Base-by-base conservation (phyloP, 1,140 invertebrate genomes). In the Dreissena polymorpha region DNA sequence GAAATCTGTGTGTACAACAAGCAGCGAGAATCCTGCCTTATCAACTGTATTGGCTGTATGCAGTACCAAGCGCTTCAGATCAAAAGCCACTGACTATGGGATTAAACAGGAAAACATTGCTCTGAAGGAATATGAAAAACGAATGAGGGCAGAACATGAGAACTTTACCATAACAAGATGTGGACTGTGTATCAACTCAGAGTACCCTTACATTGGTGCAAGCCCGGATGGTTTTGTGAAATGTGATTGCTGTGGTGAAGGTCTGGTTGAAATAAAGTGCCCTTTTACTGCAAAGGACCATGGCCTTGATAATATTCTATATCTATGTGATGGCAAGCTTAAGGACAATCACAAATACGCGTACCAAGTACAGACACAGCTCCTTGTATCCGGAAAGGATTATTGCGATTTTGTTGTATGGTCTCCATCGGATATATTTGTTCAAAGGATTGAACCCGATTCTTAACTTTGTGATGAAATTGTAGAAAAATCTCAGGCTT, bases 181-280 rank as follows among this genome's bases (percentile, higher is more conserved):
- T 69, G 88, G 86, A 50, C 76, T 88, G 0, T 8, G 57, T 21
- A 82, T 89, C 12, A 78, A 81, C 55, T 25, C 74, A 0, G 23
- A 78, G 23, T 77, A 80, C 21, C 87, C 86, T 50, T 85, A 70
- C 64, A 57, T 86, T 21, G 84, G 81, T 55, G 82, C 86, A 23
- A 78, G 80, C 55, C 83, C 85, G 50, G 79, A 86, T 85, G 65
- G 84, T 7, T 0, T 72, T 13, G 21, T 79, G 0, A 18, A 25
- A 29, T 87, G 85, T 79, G 27, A 77, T 23, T 88, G 86, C 65
- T 89, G 88, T 84, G 86, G 85, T 14, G 70, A 84, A 50, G 73
- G 63, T 23, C 18, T 71, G 39, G 16, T 87, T 10, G 84, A 86
- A 80, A 75, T 87, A 39, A 39, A 18, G 87, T 87, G 68, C 86